Percentiles rank a stretch among this genome's conserved stretches.
Conservation (phyloP, 2,888 invertebrate species). For the Drosophila picticornis region DNA sequence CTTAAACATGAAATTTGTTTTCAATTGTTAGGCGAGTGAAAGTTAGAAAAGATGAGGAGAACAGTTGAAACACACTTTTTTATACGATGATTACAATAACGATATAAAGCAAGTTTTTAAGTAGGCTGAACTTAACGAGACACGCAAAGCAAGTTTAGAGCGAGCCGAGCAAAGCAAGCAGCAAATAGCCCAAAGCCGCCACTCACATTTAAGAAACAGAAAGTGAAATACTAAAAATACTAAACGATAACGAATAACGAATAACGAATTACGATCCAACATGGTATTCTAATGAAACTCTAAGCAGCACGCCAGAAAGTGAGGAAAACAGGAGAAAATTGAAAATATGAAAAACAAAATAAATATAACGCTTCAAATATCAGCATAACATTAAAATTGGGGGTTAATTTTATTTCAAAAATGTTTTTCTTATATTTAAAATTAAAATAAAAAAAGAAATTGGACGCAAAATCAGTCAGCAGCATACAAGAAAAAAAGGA, state of each 20-base stretch:
- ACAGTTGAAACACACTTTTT: slow-evolving; percentile 37
- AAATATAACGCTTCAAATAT: slow-evolving; percentile 18
- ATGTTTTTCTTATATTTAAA: slow-evolving; percentile 34
- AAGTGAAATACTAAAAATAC: slow-evolving; percentile 22
- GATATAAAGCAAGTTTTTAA: slow-evolving; percentile 62
- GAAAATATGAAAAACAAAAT: background rate
- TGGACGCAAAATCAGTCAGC: slow-evolving; percentile 62
- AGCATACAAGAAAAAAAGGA: slow-evolving; percentile 23
- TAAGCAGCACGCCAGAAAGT: slow-evolving; percentile 48
- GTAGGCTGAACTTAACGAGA: slow-evolving; percentile 34
- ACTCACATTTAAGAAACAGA: slow-evolving; percentile 20
- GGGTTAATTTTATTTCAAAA: slow-evolving; percentile 49
- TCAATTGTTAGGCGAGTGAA: slow-evolving; percentile 61
- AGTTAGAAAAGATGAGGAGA: slow-evolving; percentile 17
- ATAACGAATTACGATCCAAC: slow-evolving; percentile 7
- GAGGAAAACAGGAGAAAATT: slow-evolving; percentile 13
- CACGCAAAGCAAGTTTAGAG: slow-evolving; percentile 30
- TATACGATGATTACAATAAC: slow-evolving; percentile 59
- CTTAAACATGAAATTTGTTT: slow-evolving; percentile 47
- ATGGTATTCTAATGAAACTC: slow-evolving; percentile 31
- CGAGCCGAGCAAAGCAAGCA: slow-evolving; percentile 49
- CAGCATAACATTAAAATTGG: slow-evolving; percentile 40
- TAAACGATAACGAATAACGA: slow-evolving; percentile 4
- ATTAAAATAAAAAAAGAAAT: slow-evolving; percentile 24
- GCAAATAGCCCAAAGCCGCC: slow-evolving; percentile 54